Evolutionary conservation across 2,888 invertebrate species (phyloP).

Genomic region (Drosophila fulvimacula): DNA sequence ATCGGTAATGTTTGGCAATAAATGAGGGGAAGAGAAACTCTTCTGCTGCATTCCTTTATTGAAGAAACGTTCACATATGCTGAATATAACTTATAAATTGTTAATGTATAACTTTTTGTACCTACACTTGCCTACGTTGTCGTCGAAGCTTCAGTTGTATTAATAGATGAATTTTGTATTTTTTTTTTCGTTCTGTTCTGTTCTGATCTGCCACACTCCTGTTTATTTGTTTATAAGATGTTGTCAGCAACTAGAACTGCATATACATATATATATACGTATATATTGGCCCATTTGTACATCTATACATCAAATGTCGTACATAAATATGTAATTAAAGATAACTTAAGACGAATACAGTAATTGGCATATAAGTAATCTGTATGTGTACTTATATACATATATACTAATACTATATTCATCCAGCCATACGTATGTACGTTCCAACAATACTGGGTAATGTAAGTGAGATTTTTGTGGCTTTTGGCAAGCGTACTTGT

Average conservation of each 20-base stretch:
- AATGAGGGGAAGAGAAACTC: constrained; percentile 39
- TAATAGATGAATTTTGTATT: constrained; percentile 66
- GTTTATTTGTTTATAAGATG: constrained; percentile 53
- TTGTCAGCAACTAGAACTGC: constrained; percentile 22
- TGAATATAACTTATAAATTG: constrained; percentile 36
- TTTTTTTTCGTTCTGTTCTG: constrained; percentile 9
- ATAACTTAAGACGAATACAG: constrained; percentile 16
- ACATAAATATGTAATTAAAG: constrained; percentile 28
- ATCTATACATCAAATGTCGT: constrained; percentile 9
- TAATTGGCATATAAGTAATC: constrained; percentile 24
- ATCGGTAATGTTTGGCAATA: constrained; percentile 85
- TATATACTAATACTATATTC: constrained; percentile 4
- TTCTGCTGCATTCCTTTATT: constrained; percentile 43
- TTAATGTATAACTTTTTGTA: constrained; percentile 54
- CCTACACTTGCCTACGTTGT: constrained; percentile 50
- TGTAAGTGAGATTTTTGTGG: constrained; percentile 29
- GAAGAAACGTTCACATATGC: constrained; percentile 24
- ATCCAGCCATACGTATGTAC: constrained; percentile 31
- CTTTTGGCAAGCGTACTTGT: constrained; percentile 56
- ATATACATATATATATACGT: constrained; percentile 4
- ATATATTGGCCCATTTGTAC: constrained; percentile 21
- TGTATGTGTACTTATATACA: constrained; percentile 24
- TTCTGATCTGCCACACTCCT: constrained; percentile 6
- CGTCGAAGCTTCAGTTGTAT: constrained; percentile 36
- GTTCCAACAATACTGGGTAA: constrained; percentile 22